Base-by-base conservation (phyloP, 1,140 invertebrate species). In the Hormaphis cornu region DNA sequence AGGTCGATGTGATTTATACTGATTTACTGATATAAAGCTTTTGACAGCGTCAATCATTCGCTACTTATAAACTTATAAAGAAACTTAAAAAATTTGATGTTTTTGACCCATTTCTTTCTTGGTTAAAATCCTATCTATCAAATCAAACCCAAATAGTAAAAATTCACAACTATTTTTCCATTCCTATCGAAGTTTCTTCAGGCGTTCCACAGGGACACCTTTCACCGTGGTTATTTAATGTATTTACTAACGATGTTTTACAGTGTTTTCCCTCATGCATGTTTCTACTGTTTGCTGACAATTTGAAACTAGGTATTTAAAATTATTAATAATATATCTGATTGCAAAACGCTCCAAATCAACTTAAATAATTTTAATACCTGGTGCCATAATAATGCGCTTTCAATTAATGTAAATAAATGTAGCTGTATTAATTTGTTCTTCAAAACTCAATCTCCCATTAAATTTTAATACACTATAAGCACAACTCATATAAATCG, bases 1-100 rank as follows among this genome's bases (percentile, higher is more conserved):
- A 44, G 14, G 35, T 69, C 2, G 37, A 66, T 42, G n/a, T 40
- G 5, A 48, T 69, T 28, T 42, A 69, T 48, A 69, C 63, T 40
- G 63, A 50, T 69, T 50, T 69, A 50, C 20, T n/a, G n/a, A n/a
- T n/a, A 33, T 33, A 33, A 33, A 33, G 30, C 30, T 6, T 33
- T 33, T 9, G 9, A 6, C 9, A n/a, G n/a, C n/a, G n/a, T n/a
- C n/a, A n/a, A n/a, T n/a, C n/a, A n/a, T n/a, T n/a, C n/a, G n/a
- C n/a, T n/a, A n/a, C n/a, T n/a, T n/a, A n/a, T n/a, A n/a, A n/a
- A 33, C 5, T 50, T 22, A 20, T 50, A 50, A 18, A 50, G 16
- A 8, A 20, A 50, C 22, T 9, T 18, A 22, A 18, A 20, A 20
- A 50, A 7, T 18, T 22, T 4, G 16, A 7, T 6, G 46, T 50